phyloP scores from a whole-genome alignment of 2,113 vertebrate species.

The Vulpes ferrilata region DNA sequence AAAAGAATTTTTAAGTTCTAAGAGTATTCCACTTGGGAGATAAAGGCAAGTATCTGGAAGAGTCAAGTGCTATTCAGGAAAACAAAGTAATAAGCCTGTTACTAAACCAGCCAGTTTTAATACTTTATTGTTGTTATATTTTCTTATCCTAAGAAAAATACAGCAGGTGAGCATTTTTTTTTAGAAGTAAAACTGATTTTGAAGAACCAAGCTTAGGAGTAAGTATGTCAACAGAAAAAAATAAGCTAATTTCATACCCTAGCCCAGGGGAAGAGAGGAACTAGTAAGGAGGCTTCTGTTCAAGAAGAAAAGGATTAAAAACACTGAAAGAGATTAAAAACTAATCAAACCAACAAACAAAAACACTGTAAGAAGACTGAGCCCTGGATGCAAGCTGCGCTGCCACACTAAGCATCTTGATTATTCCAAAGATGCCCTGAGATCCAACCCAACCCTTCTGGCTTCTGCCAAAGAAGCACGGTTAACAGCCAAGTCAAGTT shows the following conservation, averaged over 20 bases:
- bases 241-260: not conserved
- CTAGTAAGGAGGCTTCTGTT: not conserved
- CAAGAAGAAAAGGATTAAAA: conserved; percentile 32
- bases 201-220: conserved; percentile 27
- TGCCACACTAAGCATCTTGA: conserved; percentile 63
- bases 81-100: conserved; percentile 25
- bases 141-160: conserved; percentile 27
- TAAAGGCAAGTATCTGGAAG: not conserved
- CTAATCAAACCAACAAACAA: not conserved
- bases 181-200: conserved; percentile 38
- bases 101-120: not conserved
- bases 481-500: conserved; percentile 57
- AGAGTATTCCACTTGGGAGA: not conserved
- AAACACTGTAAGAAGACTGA: not conserved
- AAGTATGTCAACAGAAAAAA: conserved; percentile 37
- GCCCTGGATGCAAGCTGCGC: not conserved
- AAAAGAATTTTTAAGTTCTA: conserved; percentile 23
- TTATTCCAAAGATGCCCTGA: conserved; percentile 76
- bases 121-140: conserved; percentile 15
- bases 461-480: conserved; percentile 59
- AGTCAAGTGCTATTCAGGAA: conserved; percentile 25
- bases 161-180: not conserved
- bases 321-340: not conserved
- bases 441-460: conserved; percentile 65
- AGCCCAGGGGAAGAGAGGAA: not conserved